Evolutionary conservation across 2,113 vertebrate species (phyloP).

Genomic region (Macheiramphus alcinus): DNA sequence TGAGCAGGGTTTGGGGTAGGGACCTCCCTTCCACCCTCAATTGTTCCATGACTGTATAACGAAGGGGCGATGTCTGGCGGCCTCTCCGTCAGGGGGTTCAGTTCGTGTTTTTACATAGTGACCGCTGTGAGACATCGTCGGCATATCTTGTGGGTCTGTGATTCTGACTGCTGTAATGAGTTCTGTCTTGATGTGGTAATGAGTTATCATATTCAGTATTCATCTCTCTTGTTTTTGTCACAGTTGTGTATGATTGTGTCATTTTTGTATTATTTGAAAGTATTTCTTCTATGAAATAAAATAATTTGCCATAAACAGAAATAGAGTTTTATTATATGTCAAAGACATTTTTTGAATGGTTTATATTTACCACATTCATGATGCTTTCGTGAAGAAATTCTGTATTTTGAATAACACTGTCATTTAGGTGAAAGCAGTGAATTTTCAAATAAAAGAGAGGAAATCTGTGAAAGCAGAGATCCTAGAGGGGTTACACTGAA

Average conservation of each 20-base stretch:
- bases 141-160: neutral
- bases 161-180: slow-evolving; percentile 41
- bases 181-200: slow-evolving; percentile 65
- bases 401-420: neutral
- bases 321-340: neutral
- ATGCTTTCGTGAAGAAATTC: neutral
- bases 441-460: neutral
- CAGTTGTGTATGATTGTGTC: slow-evolving; percentile 71
- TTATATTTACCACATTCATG: neutral
- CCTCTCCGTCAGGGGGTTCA: neutral
- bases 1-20: neutral
- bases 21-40: neutral
- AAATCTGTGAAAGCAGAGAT: neutral
- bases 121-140: accelerated
- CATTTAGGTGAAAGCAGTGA: neutral
- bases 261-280: slow-evolving; percentile 76
- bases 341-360: neutral
- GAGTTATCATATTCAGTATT: slow-evolving; percentile 68
- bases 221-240: slow-evolving; percentile 77
- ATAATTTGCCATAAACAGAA: slow-evolving; percentile 71
- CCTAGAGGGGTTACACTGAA: neutral
- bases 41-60: neutral
- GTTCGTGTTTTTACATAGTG: neutral
- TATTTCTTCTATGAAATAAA: slow-evolving; percentile 80
- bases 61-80: neutral